phyloP scores from a whole-genome alignment of 2,797 vertebrate genomes.

The Okamejei kenojei region DNA sequence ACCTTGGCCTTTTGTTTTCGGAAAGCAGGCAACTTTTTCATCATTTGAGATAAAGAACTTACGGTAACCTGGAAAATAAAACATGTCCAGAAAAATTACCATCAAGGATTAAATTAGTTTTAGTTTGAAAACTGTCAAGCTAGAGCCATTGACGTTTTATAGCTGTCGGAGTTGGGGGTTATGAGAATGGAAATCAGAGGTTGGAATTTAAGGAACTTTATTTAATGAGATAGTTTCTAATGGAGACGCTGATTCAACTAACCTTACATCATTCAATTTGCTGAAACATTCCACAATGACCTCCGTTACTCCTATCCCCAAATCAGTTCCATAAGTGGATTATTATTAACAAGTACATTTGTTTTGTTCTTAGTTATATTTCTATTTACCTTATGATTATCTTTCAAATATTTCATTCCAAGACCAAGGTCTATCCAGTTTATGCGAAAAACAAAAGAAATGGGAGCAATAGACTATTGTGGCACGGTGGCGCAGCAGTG shows the following conservation, averaged over 20 bases:
- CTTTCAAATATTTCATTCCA: neutral
- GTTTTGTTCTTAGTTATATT: neutral
- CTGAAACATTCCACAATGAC: neutral
- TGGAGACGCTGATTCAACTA: neutral
- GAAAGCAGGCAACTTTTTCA: conserved; percentile 93
- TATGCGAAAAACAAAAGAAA: too few species aligned
- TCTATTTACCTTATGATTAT: neutral
- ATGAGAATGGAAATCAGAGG: neutral
- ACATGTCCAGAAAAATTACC: conserved; percentile 11
- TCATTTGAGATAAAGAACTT: conserved; percentile 78
- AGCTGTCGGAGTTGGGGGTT: neutral
- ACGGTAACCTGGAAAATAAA: conserved; percentile 67
- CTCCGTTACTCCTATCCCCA: neutral
- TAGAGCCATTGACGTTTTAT: neutral
- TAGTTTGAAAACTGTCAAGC: neutral
- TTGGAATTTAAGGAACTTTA: neutral
- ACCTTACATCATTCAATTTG: neutral
- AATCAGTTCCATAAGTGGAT: neutral
- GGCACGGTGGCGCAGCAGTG: too few species aligned
- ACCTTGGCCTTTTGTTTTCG: conserved; percentile 87
- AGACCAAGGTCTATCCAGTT: too few species aligned
- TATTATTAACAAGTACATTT: neutral
- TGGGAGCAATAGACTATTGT: too few species aligned
- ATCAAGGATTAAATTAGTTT: neutral
- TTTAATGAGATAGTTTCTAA: neutral